phyloP scores from a whole-genome alignment of 35 echinoderm and acorn worm genomes.

The Ophiothrix spiculata region DNA sequence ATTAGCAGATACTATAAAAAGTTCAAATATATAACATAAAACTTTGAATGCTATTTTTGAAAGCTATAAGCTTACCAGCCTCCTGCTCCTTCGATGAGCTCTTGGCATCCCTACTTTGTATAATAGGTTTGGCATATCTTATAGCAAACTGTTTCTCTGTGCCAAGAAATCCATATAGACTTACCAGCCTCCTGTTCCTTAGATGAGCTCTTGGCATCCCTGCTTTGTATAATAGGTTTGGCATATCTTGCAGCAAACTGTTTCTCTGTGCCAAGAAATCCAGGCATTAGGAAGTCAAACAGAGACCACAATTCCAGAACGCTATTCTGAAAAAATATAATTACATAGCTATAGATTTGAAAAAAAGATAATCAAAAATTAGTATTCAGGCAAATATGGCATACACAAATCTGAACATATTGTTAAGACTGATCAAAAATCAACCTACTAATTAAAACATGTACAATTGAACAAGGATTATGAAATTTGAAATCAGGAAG shows the following conservation, averaged over 20 bases:
- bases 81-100: conserved; percentile 98
- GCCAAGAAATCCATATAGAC: no score
- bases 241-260: conserved; percentile 90
- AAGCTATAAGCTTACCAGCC: conserved; percentile 89
- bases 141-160: conserved; percentile 95
- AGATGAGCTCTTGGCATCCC: conserved; percentile 96
- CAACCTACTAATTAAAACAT: no score
- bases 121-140: conserved; percentile 93
- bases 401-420: no score
- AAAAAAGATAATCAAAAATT: no score
- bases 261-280: conserved; percentile 95
- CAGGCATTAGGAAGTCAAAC: conserved; percentile 98
- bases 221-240: conserved; percentile 94
- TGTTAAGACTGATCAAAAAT: no score
- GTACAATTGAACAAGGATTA: no score
- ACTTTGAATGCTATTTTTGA: no score
- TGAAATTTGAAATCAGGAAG: no score
- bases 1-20: no score
- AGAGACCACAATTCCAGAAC: conserved; percentile 96
- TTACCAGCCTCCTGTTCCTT: conserved; percentile 95
- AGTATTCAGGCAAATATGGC: no score
- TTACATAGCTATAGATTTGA: conserved; percentile 86
- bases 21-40: no score
- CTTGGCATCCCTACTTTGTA: conserved; percentile 98
- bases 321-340: conserved; percentile 85